phyloP scores from a whole-genome alignment of 2,113 vertebrate genomes.

The Toxotes jaculatrix region DNA sequence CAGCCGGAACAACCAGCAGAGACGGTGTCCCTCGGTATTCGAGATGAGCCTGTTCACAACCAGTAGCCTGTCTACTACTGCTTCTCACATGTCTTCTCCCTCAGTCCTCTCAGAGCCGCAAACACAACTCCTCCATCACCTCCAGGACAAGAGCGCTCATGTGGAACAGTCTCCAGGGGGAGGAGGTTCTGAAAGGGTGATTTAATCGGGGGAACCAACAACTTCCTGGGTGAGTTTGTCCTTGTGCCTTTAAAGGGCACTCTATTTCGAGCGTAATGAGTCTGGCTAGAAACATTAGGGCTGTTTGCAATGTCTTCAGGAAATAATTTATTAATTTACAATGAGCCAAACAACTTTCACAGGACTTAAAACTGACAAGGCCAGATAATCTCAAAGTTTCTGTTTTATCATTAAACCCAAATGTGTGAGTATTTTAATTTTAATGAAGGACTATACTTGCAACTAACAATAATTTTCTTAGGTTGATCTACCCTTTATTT shows the following conservation, averaged over 20 bases:
- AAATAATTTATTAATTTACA: background rate
- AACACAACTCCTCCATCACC: conserved; percentile 14
- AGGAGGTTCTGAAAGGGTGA: conserved; percentile 18
- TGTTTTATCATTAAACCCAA: background rate
- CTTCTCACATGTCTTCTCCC: background rate
- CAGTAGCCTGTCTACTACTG: background rate
- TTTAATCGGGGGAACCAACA: background rate
- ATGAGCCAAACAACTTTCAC: background rate
- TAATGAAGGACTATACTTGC: background rate
- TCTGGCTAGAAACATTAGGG: background rate
- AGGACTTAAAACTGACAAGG: background rate
- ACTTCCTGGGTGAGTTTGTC: conserved; percentile 14
- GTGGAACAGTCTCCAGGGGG: conserved; percentile 17
- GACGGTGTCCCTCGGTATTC: conserved; percentile 26
- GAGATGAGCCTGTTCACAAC: conserved; percentile 34
- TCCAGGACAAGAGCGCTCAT: conserved; percentile 1
- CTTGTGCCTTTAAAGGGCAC: background rate
- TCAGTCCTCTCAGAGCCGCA: background rate
- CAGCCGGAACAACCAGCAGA: conserved; percentile 36
- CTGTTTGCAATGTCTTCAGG: background rate
- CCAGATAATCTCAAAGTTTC: background rate
- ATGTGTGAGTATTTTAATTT: background rate
- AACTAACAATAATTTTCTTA: background rate
- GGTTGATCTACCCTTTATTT: background rate
- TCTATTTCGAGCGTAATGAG: background rate